Evolutionary conservation across 2,797 vertebrate species (phyloP).

Genomic region (Fistularia tabacaria): DNA sequence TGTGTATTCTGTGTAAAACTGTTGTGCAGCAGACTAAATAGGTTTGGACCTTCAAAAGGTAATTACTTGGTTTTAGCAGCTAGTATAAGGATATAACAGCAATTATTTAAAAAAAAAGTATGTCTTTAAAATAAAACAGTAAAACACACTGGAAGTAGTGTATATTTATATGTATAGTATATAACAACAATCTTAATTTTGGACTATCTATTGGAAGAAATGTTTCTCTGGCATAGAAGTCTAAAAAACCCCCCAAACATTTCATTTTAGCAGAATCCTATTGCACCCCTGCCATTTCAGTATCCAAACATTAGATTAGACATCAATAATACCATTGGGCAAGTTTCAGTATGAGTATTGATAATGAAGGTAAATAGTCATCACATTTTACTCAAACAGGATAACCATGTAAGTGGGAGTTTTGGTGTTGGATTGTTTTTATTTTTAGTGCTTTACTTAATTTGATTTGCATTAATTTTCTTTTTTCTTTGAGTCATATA

Average conservation of each 20-base stretch:
- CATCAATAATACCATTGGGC: constrained; percentile 26
- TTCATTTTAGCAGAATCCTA: constrained; percentile 37
- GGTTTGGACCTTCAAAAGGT: constrained; percentile 50
- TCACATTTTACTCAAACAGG: constrained; percentile 39
- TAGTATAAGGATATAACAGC: constrained; percentile 34
- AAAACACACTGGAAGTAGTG: constrained; percentile 29
- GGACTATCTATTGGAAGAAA: background rate
- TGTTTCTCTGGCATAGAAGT: constrained; percentile 1
- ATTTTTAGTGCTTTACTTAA: constrained; percentile 41
- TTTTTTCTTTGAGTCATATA: constrained; percentile 48
- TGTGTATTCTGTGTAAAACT: constrained; percentile 62
- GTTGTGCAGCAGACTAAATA: constrained; percentile 56
- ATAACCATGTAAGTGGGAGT: constrained; percentile 37
- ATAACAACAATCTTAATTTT: constrained; percentile 19
- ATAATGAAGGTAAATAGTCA: constrained; percentile 37
- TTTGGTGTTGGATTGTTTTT: constrained; percentile 65
- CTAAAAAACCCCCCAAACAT: constrained; percentile 18
- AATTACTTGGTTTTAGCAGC: constrained; percentile 32
- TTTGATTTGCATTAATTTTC: constrained; percentile 35
- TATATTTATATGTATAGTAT: constrained; percentile 29
- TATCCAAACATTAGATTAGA: constrained; percentile 48
- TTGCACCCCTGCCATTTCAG: constrained; percentile 43
- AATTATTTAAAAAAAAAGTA: constrained; percentile 12
- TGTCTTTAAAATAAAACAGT: background rate
- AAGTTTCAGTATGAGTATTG: constrained; percentile 40